These are phyloP conservation scores for Drosophila mettleri DNA, from an alignment of 2,888 invertebrate species.

Conservation along the genomic window DNA sequence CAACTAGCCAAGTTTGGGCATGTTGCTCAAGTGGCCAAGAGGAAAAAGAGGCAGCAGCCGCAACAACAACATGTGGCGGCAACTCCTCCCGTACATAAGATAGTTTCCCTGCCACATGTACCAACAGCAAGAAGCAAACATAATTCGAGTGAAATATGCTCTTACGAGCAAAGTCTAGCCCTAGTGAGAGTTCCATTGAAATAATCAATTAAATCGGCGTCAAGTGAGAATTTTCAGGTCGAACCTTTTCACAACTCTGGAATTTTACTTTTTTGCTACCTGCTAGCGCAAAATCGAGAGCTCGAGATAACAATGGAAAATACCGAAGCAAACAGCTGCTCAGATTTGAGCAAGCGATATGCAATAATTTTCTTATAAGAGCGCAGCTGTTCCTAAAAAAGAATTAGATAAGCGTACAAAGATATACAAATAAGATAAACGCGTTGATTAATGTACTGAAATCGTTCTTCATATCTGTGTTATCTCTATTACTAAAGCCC, in stretches of 20 bases:
- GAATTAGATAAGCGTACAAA: slow-evolving; percentile 11
- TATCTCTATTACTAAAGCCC: not conserved
- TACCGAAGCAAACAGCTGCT: slow-evolving; percentile 23
- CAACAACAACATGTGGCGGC: slow-evolving; percentile 34
- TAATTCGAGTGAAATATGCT: slow-evolving; percentile 35
- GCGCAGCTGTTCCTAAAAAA: slow-evolving; percentile 7
- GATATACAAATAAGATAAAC: slow-evolving; percentile 11
- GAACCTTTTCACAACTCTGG: slow-evolving; percentile 56
- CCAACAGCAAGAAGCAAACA: not conserved
- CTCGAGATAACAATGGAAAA: slow-evolving; percentile 14
- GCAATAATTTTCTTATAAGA: slow-evolving; percentile 8
- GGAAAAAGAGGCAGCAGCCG: slow-evolving; percentile 20
- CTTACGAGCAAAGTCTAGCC: slow-evolving; percentile 21
- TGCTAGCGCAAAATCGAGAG: slow-evolving; percentile 30
- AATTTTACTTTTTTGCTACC: slow-evolving; percentile 39
- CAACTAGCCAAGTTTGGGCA: slow-evolving; percentile 39
- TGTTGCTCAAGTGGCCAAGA: slow-evolving; percentile 51
- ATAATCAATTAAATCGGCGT: slow-evolving; percentile 37
- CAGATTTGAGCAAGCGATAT: slow-evolving; percentile 26
- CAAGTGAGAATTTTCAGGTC: slow-evolving; percentile 16
- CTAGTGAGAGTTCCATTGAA: slow-evolving; percentile 47
- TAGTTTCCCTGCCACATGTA: slow-evolving; percentile 10
- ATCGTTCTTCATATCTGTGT: not conserved
- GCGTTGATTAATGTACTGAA: slow-evolving; percentile 7
- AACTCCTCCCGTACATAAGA: slow-evolving; percentile 13